These are phyloP conservation scores for Congeria kusceri DNA, from an alignment of 2,888 invertebrate genomes.

Conservation along the genomic window DNA sequence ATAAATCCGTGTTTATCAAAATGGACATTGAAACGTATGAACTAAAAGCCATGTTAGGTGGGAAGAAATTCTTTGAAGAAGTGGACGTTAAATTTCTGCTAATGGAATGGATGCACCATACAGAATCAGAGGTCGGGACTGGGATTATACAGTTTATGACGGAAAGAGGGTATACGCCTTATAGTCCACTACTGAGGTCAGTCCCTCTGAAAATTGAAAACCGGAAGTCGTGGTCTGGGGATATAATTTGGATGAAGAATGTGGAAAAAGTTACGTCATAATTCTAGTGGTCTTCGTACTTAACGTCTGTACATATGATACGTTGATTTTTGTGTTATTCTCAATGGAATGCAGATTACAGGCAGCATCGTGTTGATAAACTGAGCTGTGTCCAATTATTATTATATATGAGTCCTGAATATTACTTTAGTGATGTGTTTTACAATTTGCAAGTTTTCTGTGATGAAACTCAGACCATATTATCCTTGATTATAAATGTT, in stretches of 20 bases:
- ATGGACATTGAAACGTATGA: slow-evolving; percentile 79
- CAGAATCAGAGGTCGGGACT: slow-evolving; percentile 49
- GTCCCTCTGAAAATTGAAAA: slow-evolving; percentile 49
- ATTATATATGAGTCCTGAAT: too few relatives aligned
- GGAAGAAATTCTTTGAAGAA: slow-evolving; percentile 65
- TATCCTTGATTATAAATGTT: too few relatives aligned
- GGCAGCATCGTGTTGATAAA: too few relatives aligned
- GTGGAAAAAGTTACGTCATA: not conserved
- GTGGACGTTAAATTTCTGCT: slow-evolving; percentile 70
- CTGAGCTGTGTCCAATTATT: too few relatives aligned
- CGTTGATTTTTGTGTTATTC: too few relatives aligned
- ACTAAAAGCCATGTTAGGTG: slow-evolving; percentile 66
- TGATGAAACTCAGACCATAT: too few relatives aligned
- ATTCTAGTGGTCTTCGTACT: too few relatives aligned
- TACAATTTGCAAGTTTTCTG: too few relatives aligned
- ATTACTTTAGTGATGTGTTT: too few relatives aligned
- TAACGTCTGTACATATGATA: too few relatives aligned
- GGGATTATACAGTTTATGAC: slow-evolving; percentile 67
- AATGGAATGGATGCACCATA: slow-evolving; percentile 78
- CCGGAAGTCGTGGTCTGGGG: slow-evolving; percentile 73
- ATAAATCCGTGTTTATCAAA: slow-evolving; percentile 71
- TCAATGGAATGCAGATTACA: too few relatives aligned
- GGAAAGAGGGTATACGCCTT: slow-evolving; percentile 40
- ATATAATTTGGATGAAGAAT: slow-evolving; percentile 75
- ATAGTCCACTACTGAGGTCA: too few relatives aligned